Evolutionary conservation across 1,140 invertebrate genomes (phyloP), one percentile per base, ranked within the genome.

Genomic region (Cydia strobilella): DNA sequence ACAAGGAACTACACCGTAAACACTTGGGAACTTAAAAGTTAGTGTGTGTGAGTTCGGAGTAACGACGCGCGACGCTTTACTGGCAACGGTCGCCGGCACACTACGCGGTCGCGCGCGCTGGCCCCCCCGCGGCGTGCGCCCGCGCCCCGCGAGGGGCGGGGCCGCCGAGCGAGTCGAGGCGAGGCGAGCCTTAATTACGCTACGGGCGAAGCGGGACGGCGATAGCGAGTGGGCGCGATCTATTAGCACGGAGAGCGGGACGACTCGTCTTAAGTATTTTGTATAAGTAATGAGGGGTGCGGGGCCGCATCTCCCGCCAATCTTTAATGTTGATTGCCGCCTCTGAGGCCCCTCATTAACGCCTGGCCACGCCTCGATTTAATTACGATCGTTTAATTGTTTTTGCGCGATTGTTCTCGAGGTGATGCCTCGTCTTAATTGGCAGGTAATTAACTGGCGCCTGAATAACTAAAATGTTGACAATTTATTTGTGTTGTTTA

Each of bases 311-410:
- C 90, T 92, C 90, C 88, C 90, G 90, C 90, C 90, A 92, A 92
- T 92, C 90, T 92, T 92, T 90, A 91, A 91, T 92, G 90, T 87
- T 92, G 88, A 92, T 92, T 90, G 89, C 89, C 88, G 90, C 90
- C 89, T 89, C 84, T 82, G 81, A 80, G 86, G 87, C 80, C 86
- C 85, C 90, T 92, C 90, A 92, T 92, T 92, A 92, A 84, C 86
- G 86, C 86, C 80, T 63, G 80, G 90, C 89, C 89, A 83, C 90
- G 90, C 90, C 90, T 91, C 78, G 86, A 82, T 90, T 90, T 92
- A 92, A 92, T 92, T 92, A 89, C 88, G 75, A 66, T 74, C 75
- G 82, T 78, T 82, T 89, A 91, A 91, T 90, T 80, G 83, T 90
- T 88, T 89, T 91, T 91, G 79, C 78, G 39, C 78, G 74, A 72